Evolutionary conservation across 2,113 vertebrate genomes (phyloP), one percentile per base, ranked within the genome.

Genomic region (Carollia perspicillata): DNA sequence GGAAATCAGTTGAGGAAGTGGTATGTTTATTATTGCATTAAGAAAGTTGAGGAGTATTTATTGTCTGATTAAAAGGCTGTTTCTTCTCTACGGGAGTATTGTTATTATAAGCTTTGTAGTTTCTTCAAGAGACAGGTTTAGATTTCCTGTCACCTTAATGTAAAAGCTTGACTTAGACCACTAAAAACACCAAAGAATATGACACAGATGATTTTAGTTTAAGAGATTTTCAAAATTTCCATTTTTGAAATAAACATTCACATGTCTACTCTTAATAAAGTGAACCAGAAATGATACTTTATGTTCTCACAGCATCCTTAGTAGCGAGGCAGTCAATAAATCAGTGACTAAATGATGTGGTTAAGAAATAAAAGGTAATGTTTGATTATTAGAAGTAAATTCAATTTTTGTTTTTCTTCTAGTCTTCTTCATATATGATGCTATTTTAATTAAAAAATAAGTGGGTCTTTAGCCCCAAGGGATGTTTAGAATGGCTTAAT

Each of bases 361-460:
- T 88, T 35, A 65, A 77, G 33, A 84, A 40, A 16, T 55, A 72
- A 1, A 33, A 17, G 28, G n/a, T 33, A 68, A 66, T 83, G 8
- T 74, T 81, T 95, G 44, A 90, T 55, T 88, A 79, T 68, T 89
- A 80, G 8, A 53, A 78, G 77, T 6, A 80, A 30, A 66, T 93
- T 89, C 80, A 51, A 9, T 8, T 77, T 69, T 92, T 71, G 14
- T 42, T 58, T 90, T 68, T 90, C 5, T 55, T 68, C 23, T 49
- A 35, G 77, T 78, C 3, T 18, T 74, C 9, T 84, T 22, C 3
- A 17, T 84, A 26, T 69, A n/a, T 75, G 18, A 42, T 74, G 18
- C 22, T 89, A 16, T 65, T 94, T 89, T 84, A 55, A 69, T 84
- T 93, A 83, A 40, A 81, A 90, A 89, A 55, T 66, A 51, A 79